Base-by-base conservation (phyloP, 2,888 invertebrate genomes). In the Drosophila subquinaria region DNA sequence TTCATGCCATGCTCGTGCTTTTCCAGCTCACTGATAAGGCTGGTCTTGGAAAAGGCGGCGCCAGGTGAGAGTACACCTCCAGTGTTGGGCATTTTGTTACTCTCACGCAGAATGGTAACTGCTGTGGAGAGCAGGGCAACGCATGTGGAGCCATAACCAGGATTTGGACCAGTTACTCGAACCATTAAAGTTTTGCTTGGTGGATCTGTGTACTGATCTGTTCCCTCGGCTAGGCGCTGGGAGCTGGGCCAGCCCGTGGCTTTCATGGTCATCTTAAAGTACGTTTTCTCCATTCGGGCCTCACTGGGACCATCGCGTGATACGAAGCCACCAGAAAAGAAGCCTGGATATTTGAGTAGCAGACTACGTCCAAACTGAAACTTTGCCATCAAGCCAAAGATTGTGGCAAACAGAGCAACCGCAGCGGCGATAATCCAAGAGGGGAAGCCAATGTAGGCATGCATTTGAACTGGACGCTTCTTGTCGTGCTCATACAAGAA, bases 1-100 rank as follows among this genome's bases (percentile, higher is more conserved):
- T 93, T 95, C n/a, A 96, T 91, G 56, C 95, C 96, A 92, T 96
- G 95, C 3, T 93, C 92, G 48, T 92, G 85, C 55, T 96, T 95
- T 64, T 94, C 94, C 20, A 99, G 94, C 73, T 96, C 94, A 36
- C 96, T 94, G 69, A 98, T 95, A 23, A 98, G 93, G 30, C 94
- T 94, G 0, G 98, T 98, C 75, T 97, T 95, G 0, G 94, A 94
- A 93, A 98, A 99, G 0, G 97, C 98, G 11, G 95, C 95, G 1
- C 96, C 98, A 0, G 98, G 97, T 0, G 98, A 94, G 66, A 96
- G 94, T 1, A 98, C 98, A 11, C 98, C 98, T 38, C 97, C 97
- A 10, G 97, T 97, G 52, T 93, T 92, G 0, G 98, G 98, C 94
- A 98, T 94, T 88, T 96, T 96, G 61, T 95, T 94, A 38, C 93